phyloP scores from a whole-genome alignment of 2,113 vertebrate species.

The Sorex fumeus region DNA sequence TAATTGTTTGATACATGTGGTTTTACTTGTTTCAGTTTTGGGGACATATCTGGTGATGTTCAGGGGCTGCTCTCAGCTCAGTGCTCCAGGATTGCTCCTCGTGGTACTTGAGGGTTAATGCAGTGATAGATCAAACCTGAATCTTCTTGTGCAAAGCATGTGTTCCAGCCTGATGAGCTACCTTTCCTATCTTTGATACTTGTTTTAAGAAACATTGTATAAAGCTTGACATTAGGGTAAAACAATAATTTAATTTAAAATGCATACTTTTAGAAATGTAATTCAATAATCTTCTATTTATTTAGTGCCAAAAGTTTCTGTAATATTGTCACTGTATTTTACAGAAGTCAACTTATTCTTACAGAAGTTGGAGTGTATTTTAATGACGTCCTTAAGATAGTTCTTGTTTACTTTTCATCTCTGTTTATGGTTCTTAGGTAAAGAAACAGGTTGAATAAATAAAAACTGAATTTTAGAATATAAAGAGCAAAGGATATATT shows the following conservation, averaged over 20 bases:
- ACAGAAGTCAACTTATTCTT: background rate
- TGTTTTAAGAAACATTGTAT: slow-evolving; percentile 41
- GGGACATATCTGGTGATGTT: too few species aligned
- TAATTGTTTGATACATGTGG: too few species aligned
- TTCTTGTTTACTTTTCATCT: slow-evolving; percentile 27
- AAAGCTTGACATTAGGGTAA: background rate
- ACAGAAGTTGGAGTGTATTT: background rate
- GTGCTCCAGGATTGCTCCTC: too few species aligned
- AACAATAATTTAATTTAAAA: background rate
- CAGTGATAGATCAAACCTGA: too few species aligned
- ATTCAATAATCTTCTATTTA: too few species aligned
- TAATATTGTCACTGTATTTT: background rate
- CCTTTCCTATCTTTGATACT: background rate
- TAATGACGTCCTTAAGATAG: background rate
- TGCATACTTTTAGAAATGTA: too few species aligned
- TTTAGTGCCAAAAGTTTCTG: background rate
- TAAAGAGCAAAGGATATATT: background rate
- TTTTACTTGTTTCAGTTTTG: too few species aligned
- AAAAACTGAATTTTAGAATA: slow-evolving; percentile 15
- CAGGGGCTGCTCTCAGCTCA: too few species aligned
- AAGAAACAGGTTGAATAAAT: background rate
- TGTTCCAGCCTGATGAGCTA: too few species aligned
- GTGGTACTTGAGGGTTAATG: too few species aligned
- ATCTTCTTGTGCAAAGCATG: too few species aligned
- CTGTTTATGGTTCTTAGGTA: slow-evolving; percentile 14